Evolutionary conservation across 2,888 invertebrate genomes (phyloP).

Genomic region (Scrobipalpa atriplicella): DNA sequence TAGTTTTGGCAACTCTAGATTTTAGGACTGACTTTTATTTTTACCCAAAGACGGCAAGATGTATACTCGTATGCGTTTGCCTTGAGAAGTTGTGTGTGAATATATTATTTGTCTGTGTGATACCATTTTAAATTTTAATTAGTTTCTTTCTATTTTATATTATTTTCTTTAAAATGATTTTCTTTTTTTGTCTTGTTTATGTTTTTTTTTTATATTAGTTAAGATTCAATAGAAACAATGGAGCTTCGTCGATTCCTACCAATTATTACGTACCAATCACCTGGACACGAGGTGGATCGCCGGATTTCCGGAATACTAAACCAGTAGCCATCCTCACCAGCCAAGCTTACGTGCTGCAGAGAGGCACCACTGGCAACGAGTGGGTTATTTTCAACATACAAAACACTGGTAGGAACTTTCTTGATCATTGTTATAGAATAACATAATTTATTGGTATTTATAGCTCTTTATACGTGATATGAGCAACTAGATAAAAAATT

Average conservation of each 20-base stretch:
- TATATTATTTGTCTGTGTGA: no score
- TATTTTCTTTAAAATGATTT: neutral
- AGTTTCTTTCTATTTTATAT: slow-evolving; percentile 10
- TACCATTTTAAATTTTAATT: no score
- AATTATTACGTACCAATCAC: slow-evolving; percentile 73
- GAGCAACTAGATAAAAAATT: no score
- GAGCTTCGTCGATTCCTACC: slow-evolving; percentile 45
- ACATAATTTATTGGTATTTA: no score
- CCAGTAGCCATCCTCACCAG: slow-evolving; percentile 60
- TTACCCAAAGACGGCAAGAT: no score
- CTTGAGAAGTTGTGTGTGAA: no score
- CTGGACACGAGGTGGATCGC: slow-evolving; percentile 66
- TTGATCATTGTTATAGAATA: slow-evolving; percentile 23
- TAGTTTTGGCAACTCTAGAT: no score
- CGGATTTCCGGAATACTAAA: slow-evolving; percentile 66
- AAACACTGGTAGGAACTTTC: slow-evolving; percentile 72
- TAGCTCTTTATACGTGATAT: no score
- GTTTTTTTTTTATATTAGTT: slow-evolving; percentile 44
- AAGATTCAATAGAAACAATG: slow-evolving; percentile 63
- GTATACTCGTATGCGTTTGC: no score
- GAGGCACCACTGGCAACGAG: slow-evolving; percentile 60
- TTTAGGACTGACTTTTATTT: no score
- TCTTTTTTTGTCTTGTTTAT: neutral
- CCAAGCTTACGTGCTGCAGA: slow-evolving; percentile 46
- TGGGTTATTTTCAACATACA: slow-evolving; percentile 86